These are phyloP conservation scores for Triplophysa bombifrons DNA, from an alignment of 2,797 vertebrate genomes.

Conservation along the genomic window DNA sequence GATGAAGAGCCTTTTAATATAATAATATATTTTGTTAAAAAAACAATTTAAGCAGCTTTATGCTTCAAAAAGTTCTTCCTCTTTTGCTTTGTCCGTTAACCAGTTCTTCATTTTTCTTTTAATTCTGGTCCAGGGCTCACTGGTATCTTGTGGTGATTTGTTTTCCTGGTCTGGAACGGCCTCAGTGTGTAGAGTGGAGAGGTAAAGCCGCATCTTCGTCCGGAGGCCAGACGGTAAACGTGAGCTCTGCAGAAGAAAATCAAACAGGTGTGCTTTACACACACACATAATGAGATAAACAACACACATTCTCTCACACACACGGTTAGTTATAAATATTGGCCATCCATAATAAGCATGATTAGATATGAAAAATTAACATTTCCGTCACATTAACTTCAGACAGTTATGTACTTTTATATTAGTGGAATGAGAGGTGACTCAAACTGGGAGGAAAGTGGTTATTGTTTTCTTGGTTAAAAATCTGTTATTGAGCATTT, in stretches of 20 bases:
- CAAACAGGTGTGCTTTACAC: conserved; percentile 43
- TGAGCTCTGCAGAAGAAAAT: not conserved
- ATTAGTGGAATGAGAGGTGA: too few relatives aligned
- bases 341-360: not conserved
- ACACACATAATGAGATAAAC: not conserved
- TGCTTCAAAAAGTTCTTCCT: not conserved
- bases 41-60: not conserved
- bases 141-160: conserved; percentile 96
- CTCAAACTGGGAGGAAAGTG: not conserved
- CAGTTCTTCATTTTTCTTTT: not conserved
- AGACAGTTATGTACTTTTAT: too few relatives aligned
- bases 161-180: conserved; percentile 87
- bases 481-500: too few relatives aligned
- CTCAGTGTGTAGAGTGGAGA: conserved; percentile 69
- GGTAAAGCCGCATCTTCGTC: conserved; percentile 4
- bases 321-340: not conserved
- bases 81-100: not conserved
- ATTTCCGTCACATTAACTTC: not conserved
- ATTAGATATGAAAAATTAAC: too few relatives aligned
- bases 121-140: conserved; percentile 79
- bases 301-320: not conserved
- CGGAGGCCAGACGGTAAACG: conserved; percentile 10
- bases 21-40: too few relatives aligned
- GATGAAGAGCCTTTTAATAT: too few relatives aligned
- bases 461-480: not conserved